Evolutionary conservation across 1,140 invertebrate species (phyloP).

Genomic region (Panonychus citri): DNA sequence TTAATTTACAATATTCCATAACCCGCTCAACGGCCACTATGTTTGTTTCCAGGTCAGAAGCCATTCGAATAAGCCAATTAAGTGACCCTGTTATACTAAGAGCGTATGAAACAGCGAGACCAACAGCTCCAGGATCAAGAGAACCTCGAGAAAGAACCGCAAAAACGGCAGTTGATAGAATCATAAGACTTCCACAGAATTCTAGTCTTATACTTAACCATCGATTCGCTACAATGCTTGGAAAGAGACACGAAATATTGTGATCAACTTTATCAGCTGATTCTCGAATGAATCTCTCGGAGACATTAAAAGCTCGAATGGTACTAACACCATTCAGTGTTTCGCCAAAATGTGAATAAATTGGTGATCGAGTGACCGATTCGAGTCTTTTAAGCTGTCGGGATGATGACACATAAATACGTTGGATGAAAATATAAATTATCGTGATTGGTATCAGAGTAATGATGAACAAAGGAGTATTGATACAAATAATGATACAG

Average conservation of each 20-base stretch:
- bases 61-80: slow-evolving; percentile 34
- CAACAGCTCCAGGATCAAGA: slow-evolving; percentile 53
- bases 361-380: slow-evolving; percentile 80
- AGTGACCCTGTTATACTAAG: slow-evolving; percentile 27
- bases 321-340: slow-evolving; percentile 40
- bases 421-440: slow-evolving; percentile 18
- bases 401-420: slow-evolving; percentile 33
- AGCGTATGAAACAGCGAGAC: slow-evolving; percentile 29
- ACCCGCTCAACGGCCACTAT: slow-evolving; percentile 37
- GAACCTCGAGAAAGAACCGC: not conserved
- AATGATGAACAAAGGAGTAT: not conserved
- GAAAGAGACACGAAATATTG: slow-evolving; percentile 27
- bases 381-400: slow-evolving; percentile 82
- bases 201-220: slow-evolving; percentile 28
- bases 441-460: slow-evolving; percentile 9
- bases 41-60: slow-evolving; percentile 36
- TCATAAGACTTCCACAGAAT: slow-evolving; percentile 31
- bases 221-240: slow-evolving; percentile 21
- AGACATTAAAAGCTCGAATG: slow-evolving; percentile 27
- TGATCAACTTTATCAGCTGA: slow-evolving; percentile 28
- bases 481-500: not conserved
- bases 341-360: slow-evolving; percentile 94
- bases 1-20: slow-evolving; percentile 30
- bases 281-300: slow-evolving; percentile 17
- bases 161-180: slow-evolving; percentile 20